Conservation (phyloP, 1,140 invertebrate genomes). For the Bombus polaris region DNA sequence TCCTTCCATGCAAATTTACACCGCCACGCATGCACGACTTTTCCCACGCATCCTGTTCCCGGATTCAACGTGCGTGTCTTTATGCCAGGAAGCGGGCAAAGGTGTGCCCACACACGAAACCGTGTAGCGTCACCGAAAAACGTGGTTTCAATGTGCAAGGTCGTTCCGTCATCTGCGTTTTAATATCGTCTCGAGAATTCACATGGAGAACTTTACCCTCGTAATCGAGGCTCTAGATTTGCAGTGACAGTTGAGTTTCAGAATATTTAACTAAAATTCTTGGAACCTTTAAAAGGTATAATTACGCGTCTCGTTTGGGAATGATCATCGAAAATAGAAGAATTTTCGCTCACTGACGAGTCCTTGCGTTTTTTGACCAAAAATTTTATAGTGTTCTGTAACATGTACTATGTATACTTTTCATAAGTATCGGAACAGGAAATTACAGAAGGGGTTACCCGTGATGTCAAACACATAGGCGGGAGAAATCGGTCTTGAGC, state of each 20-base stretch:
- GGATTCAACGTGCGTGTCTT: slow-evolving; percentile 42
- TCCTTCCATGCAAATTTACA: slow-evolving; percentile 19
- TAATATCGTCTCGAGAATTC: not conserved
- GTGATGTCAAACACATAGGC: too few relatives aligned
- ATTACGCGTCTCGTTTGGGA: not conserved
- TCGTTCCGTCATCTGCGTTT: slow-evolving; percentile 8
- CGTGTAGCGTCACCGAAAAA: slow-evolving; percentile 34
- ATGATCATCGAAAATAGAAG: too few relatives aligned
- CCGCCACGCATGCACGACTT: slow-evolving; percentile 46
- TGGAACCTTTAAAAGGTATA: not conserved
- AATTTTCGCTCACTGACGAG: too few relatives aligned
- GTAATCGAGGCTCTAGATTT: not conserved
- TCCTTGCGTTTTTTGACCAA: too few relatives aligned
- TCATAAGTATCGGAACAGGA: too few relatives aligned
- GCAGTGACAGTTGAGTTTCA: not conserved
- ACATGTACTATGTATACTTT: too few relatives aligned
- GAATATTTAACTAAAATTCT: not conserved
- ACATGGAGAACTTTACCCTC: not conserved
- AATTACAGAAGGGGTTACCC: too few relatives aligned
- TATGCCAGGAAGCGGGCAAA: slow-evolving; percentile 51
- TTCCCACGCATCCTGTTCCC: slow-evolving; percentile 60
- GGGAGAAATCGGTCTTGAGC: too few relatives aligned
- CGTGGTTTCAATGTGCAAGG: slow-evolving; percentile 1
- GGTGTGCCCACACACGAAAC: slow-evolving; percentile 44
- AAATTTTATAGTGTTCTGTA: too few relatives aligned